A percentile compares a stretch with the other conserved stretches of the same genome.
phyloP scores from a whole-genome alignment of 1,140 invertebrate genomes.

The Drosophila elegans region DNA sequence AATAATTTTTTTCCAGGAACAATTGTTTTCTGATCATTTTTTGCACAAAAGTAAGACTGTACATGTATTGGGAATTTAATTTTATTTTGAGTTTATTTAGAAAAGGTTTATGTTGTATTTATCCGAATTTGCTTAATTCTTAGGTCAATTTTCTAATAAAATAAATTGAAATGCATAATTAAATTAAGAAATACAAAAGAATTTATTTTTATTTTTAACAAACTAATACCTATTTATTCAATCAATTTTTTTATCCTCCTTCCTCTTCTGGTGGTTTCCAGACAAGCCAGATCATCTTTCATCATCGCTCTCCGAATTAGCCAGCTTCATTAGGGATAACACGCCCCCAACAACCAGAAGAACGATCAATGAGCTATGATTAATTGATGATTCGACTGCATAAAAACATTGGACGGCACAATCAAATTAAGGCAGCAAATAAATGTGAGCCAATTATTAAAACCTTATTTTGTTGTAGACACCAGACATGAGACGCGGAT shows the following conservation, averaged over 20 bases:
- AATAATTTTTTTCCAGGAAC: too few species aligned
- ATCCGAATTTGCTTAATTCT: too few species aligned
- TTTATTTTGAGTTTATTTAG: too few species aligned
- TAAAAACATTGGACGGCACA: slow-evolving; percentile 66
- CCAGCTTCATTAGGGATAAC: slow-evolving; percentile 65
- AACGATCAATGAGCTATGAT: slow-evolving; percentile 69
- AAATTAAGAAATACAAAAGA: too few species aligned
- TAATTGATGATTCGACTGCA: slow-evolving; percentile 59
- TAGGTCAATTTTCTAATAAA: too few species aligned
- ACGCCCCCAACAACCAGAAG: slow-evolving; percentile 56
- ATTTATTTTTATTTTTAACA: too few species aligned
- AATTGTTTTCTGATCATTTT: too few species aligned
- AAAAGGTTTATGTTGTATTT: too few species aligned
- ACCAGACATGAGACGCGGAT: slow-evolving; percentile 13
- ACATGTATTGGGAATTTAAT: too few species aligned
- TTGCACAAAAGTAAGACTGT: too few species aligned
- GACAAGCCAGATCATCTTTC: slow-evolving; percentile 22
- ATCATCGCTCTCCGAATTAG: slow-evolving; percentile 28
- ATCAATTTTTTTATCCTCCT: slow-evolving; percentile 13
- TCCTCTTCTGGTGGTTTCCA: slow-evolving; percentile 14
- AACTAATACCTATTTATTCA: slow-evolving; percentile 20
- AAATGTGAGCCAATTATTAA: slow-evolving; percentile 80
- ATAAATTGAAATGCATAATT: too few species aligned
- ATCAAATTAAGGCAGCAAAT: slow-evolving; percentile 78
- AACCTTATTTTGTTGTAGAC: slow-evolving; percentile 73